These are phyloP conservation scores for Nipponacmea schrenckii DNA, from an alignment of 2,888 invertebrate genomes.

Conservation along the genomic window DNA sequence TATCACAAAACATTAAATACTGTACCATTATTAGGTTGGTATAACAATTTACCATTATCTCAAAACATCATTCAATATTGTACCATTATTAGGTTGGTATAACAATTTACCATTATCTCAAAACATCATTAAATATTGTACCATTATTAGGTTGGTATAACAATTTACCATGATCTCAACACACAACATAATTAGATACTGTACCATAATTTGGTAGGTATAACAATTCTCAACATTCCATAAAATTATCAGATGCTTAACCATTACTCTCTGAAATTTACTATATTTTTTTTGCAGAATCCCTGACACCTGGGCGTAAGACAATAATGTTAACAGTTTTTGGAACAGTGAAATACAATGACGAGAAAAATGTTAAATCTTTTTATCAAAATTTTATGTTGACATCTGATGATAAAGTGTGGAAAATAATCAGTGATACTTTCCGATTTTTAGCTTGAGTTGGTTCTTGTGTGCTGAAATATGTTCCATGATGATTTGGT, in stretches of 20 bases:
- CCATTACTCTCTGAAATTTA: not conserved
- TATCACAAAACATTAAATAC: constrained; percentile 71
- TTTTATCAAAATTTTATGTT: constrained; percentile 81
- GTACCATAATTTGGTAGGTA: too few species aligned
- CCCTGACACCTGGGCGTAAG: constrained; percentile 80
- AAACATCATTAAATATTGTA: constrained; percentile 70
- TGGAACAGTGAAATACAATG: constrained; percentile 82
- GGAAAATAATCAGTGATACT: constrained; percentile 92
- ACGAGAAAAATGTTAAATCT: constrained; percentile 66
- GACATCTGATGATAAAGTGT: constrained; percentile 87
- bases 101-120: constrained; percentile 74
- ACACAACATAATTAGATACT: constrained; percentile 76
- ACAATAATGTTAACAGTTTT: constrained; percentile 86
- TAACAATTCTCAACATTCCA: constrained; percentile 87
- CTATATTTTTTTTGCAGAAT: constrained; percentile 71
- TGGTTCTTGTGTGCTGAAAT: not conserved
- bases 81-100: too few species aligned
- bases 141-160: constrained; percentile 69
- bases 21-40: too few species aligned
- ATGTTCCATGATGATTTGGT: not conserved
- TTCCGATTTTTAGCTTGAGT: constrained; percentile 79
- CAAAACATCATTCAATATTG: constrained; percentile 67
- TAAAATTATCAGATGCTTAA: too few species aligned
- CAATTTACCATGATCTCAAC: constrained; percentile 84
- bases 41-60: constrained; percentile 84